phyloP scores from a whole-genome alignment of 2,888 invertebrate genomes.

The Venusia cambrica region DNA sequence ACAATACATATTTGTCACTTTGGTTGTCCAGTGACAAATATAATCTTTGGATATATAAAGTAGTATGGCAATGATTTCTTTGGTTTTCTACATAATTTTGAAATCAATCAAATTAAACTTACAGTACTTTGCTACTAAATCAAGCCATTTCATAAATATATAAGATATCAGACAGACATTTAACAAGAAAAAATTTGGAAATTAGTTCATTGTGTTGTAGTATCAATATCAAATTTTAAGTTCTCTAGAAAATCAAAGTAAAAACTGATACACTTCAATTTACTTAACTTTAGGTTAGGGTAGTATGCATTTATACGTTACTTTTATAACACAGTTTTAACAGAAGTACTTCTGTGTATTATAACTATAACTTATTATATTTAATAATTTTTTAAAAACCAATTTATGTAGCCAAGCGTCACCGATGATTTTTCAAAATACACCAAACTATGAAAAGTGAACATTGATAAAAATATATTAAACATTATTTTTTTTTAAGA shows the following conservation, averaged over 20 bases:
- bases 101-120: too few species aligned
- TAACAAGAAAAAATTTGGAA: too few species aligned
- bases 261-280: constrained; percentile 7
- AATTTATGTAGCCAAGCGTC: constrained; percentile 1
- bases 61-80: constrained; percentile 14
- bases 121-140: too few species aligned
- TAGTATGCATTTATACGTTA: constrained; percentile 8
- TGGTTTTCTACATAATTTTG: constrained; percentile 8
- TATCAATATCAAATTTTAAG: too few species aligned
- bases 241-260: constrained; percentile 18
- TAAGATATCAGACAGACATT: too few species aligned
- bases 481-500: too few species aligned
- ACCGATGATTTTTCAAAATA: constrained; percentile 2
- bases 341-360: constrained; percentile 21
- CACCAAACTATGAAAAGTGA: too few species aligned
- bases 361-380: constrained; percentile 8
- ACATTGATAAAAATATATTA: too few species aligned
- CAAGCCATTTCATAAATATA: too few species aligned
- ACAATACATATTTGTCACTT: too few species aligned
- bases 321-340: constrained; percentile 18
- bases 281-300: constrained; percentile 8
- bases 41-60: constrained; percentile 5
- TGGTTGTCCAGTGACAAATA: too few species aligned
- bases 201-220: too few species aligned
- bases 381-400: constrained; percentile 1